Base-by-base conservation (phyloP, 2,797 vertebrate genomes). In the Enteromius radiatus region DNA sequence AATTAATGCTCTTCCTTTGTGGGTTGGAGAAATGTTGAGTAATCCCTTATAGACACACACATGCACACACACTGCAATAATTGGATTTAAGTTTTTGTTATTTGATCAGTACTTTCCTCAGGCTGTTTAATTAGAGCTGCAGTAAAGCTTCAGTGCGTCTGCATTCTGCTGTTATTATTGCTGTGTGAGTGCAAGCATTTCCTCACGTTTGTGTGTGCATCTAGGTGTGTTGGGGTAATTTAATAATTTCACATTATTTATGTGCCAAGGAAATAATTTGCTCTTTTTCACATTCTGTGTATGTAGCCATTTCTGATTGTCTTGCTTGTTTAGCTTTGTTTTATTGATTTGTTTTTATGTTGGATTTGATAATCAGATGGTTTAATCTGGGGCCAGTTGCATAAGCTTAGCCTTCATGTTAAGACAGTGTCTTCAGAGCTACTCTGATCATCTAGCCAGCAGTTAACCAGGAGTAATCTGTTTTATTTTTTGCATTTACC, bases 61-160 rank as follows among this genome's bases (percentile, higher is more conserved):
- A 74, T 11, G 59, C 68, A 73, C 79, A 73, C 33, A 64, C 19
- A 23, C 59, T 38, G 56, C 47, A 73, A 26, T 85, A 70, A 85
- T 63, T 71, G 79, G 56, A 73, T 73, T 82, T 56, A 78, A 78
- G 75, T 82, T 78, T 81, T 81, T 71, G 54, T 73, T 65, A 56
- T 82, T 74, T 78, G 45, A 74, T 64, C 69, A 11, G 45, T 74
- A 45, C 45, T 78, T 74, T 85, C 83, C 69, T 56, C 52, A 28
- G 81, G 81, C 77, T 84, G 69, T 84, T 74, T 84, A 84, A 74
- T 84, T 80, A 84, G 61, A 61, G 76, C 41, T 56, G 38, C 49
- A 9, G 64, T 69, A 76, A 82, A 61, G 81, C 74, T 77, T 83
- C 64, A 43, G 74, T 83, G 74, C 52, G 9, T 76, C 64, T 83